Evolutionary conservation across 2,797 vertebrate species (phyloP), one percentile per base, ranked within the genome.

Genomic region (Orestias chungarensis): DNA sequence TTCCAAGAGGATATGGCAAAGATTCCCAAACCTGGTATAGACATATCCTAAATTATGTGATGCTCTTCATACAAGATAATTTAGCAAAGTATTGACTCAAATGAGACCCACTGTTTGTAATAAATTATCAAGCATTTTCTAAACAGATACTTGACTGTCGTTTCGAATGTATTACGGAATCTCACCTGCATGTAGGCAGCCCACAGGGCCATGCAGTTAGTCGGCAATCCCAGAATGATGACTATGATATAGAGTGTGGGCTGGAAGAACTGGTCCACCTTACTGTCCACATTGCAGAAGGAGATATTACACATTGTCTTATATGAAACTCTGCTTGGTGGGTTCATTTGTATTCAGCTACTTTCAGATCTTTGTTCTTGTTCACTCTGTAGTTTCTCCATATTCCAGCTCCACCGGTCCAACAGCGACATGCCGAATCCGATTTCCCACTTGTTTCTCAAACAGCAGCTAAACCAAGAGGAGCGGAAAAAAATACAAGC

Each of bases 131-230:
- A 40, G 9, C 9, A 40, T 4, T 9, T 40, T 4, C 9, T 40
- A 40, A 40, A 40, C 38, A 40, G 38, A 9, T 40, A 40, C 9
- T 40, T 40, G 4, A 40, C 9, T n/a, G n/a, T n/a, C n/a, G n/a
- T n/a, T n/a, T n/a, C n/a, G n/a, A n/a, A n/a, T n/a, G n/a, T n/a
- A n/a, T n/a, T n/a, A n/a, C n/a, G n/a, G 15, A 0, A 64, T 33
- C 91, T 93, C 73, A 97, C 96, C 93, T 98, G 97, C 91, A 96
- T 91, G 90, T 96, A 97, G 35, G 97, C 97, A 0, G 97, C 97
- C 97, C 97, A 97, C 80, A 98, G 86, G 0, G 97, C 96, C 93
- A 97, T 93, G 84, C 96, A 96, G 92, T 98, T 98, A 46, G 96
- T 95, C 49, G 97, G 97, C 68, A 98, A 91, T 33, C 97, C 97